Percentiles rank a stretch among this genome's conserved stretches.
These are phyloP conservation scores for Tenebrosternarchus preto DNA, from an alignment of 2,113 vertebrate species.

Conservation along the genomic window DNA sequence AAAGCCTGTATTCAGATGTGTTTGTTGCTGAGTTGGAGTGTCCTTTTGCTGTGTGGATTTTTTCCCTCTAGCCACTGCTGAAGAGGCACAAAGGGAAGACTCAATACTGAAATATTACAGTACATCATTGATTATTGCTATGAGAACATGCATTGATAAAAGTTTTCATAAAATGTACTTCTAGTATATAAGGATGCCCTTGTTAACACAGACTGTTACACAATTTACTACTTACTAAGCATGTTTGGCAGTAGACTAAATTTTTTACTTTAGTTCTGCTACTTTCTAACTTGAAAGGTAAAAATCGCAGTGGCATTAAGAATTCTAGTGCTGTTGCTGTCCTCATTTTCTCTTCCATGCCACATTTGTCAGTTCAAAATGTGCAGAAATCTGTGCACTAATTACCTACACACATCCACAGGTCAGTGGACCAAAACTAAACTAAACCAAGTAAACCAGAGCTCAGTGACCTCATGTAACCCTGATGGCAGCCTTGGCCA, in stretches of 20 bases:
- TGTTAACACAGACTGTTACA: background rate
- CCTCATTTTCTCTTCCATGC: too few species aligned
- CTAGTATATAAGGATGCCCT: background rate
- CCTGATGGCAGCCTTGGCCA: background rate
- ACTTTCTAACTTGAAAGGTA: background rate
- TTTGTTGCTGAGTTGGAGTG: conserved; percentile 89
- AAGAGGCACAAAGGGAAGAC: conserved; percentile 35
- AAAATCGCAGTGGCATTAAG: background rate
- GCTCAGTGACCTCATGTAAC: background rate
- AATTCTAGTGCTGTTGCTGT: too few species aligned
- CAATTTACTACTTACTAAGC: conserved; percentile 6
- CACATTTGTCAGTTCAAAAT: too few species aligned
- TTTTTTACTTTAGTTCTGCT: conserved; percentile 8
- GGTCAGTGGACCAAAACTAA: background rate
- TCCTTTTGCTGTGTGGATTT: conserved; percentile 78
- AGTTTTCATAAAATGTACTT: conserved; percentile 1
- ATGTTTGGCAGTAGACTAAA: background rate
- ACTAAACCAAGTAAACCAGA: background rate
- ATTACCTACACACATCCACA: too few species aligned
- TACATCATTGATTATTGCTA: conserved; percentile 42
- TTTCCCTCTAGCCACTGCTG: conserved; percentile 63
- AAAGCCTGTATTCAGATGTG: conserved; percentile 73
- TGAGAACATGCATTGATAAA: conserved; percentile 25
- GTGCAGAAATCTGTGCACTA: too few species aligned
- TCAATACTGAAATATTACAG: conserved; percentile 28